phyloP scores from a whole-genome alignment of 2,797 vertebrate genomes.

The Hapalemur alaotrensis region DNA sequence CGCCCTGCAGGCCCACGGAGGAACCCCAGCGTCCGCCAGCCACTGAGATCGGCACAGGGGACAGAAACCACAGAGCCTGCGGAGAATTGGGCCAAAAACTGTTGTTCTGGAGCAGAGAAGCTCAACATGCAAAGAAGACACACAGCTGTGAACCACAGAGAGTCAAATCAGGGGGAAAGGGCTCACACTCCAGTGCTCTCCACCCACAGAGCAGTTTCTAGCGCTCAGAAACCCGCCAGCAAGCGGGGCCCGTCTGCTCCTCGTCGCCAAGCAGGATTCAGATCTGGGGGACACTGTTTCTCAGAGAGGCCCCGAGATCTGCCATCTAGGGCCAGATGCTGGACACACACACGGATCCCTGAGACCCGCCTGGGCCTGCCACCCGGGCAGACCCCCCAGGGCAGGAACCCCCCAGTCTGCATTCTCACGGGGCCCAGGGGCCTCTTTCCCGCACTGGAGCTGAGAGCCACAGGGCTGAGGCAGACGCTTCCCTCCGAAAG shows the following conservation, averaged over 20 bases:
- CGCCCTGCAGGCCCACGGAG: neutral
- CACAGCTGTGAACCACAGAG: slow-evolving; percentile 5
- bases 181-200: neutral
- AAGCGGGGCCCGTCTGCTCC: neutral
- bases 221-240: neutral
- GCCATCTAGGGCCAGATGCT: neutral
- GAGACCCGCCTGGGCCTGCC: neutral
- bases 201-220: neutral
- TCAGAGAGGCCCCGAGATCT: neutral
- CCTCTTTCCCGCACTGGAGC: neutral
- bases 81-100: neutral
- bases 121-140: neutral
- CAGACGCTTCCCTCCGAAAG: neutral
- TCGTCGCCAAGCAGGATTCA: neutral
- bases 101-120: neutral
- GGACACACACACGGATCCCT: neutral
- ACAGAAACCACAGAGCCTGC: neutral
- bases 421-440: neutral
- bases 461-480: neutral
- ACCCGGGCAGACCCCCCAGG: rapidly evolving
- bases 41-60: neutral
- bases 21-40: neutral
- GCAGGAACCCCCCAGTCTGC: neutral
- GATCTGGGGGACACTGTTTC: neutral
- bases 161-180: neutral